A percentile compares a stretch with the other conserved stretches of the same genome.
Conservation (phyloP, 2,888 invertebrate genomes). For the Aphodius sticticus region DNA sequence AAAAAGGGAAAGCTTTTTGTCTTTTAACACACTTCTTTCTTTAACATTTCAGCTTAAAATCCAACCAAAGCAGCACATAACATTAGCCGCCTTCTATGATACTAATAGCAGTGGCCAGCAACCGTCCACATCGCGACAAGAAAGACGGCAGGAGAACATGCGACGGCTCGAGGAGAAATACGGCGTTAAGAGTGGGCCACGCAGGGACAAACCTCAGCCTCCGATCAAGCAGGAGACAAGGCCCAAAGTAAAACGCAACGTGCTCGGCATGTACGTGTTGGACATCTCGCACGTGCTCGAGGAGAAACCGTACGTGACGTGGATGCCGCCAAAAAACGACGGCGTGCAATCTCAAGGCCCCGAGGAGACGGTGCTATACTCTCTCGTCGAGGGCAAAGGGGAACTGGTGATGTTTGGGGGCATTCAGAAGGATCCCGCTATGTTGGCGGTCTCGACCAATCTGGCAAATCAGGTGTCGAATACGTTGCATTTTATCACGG, state of each 20-base stretch:
- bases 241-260: constrained; percentile 64
- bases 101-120: constrained; percentile 30
- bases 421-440: constrained; percentile 80
- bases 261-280: constrained; percentile 84
- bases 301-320: constrained; percentile 71
- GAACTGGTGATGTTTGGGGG: constrained; percentile 98
- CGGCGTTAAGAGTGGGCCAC: constrained; percentile 42
- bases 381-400: constrained; percentile 87
- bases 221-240: constrained; percentile 49
- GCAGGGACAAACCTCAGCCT: constrained; percentile 45
- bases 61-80: constrained; percentile 47
- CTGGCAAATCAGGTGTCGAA: constrained; percentile 78
- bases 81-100: constrained; percentile 66
- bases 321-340: constrained; percentile 73
- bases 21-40: background rate
- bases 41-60: constrained; percentile 11
- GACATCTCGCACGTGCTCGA: constrained; percentile 79
- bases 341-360: constrained; percentile 70
- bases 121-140: constrained; percentile 60
- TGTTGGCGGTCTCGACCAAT: constrained; percentile 58
- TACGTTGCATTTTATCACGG: constrained; percentile 77
- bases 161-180: constrained; percentile 66
- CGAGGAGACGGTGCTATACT: constrained; percentile 90
- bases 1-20: background rate
- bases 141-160: constrained; percentile 70